Evolutionary conservation across 2,888 invertebrate genomes (phyloP), one percentile per base, ranked within the genome.

Genomic region (Nipponacmea schrenckii): DNA sequence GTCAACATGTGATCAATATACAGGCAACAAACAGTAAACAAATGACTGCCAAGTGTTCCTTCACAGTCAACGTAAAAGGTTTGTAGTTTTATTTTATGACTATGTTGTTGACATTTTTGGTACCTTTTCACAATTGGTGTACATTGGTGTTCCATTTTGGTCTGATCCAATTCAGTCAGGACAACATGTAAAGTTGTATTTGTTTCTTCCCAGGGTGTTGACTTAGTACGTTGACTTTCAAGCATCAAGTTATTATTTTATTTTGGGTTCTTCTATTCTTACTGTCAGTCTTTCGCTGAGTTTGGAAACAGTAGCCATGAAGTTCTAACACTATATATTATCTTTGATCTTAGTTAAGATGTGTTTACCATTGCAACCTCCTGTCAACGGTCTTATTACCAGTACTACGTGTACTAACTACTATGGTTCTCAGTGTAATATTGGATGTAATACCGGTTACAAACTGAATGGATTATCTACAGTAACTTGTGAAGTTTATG

Each of bases 61-160:
- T 84, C 65, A 76, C 67, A 7, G 75, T 84, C 45, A 76, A 75
- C 8, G 79, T 83, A 4, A 77, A 44, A 74, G 81, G 83, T 84
- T 64, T 68, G 73, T 64, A 8, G 24, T 24, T 14, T 12, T 46
- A 0, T 20, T 8, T 24, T 8, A 5, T 20, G 2, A 67, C 26
- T 15, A 27, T 8, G n/a, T 26, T 27, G 20, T 48, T n/a, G 10
- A 26, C 12, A 24, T 27, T 7, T 5, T 31, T 31, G 3, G 31
- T 31, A 31, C n/a, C n/a, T n/a, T n/a, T n/a, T n/a, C n/a, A n/a
- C n/a, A 31, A 3, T 31, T 39, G 39, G 5, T 39, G 39, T 39
- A 39, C 8, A 39, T 10, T 39, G 39, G 39, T 39, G 3, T 31
- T 39, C 8, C 8, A 39, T n/a, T n/a, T n/a, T n/a, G n/a, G n/a